Base-by-base conservation (phyloP, 2,797 vertebrate genomes). In the Phalloptychus januarius region DNA sequence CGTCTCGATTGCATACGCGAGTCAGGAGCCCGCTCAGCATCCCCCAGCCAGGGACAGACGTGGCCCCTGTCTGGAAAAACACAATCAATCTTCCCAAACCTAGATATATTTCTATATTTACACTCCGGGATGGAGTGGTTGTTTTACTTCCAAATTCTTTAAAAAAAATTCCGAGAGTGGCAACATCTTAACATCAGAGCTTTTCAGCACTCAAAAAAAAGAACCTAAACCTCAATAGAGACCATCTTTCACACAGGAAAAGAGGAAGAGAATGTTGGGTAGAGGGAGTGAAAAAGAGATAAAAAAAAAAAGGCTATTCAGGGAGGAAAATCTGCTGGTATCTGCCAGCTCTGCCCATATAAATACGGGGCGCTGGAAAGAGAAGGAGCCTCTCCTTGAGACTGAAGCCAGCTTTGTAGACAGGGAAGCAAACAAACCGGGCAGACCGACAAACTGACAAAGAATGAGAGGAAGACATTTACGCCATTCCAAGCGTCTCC, bases 1-100 rank as follows among this genome's bases (percentile, higher is more conserved):
- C 87, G 92, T 89, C 92, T 93, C 78, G n/a, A 81, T 75, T 85
- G 83, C 92, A 91, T 90, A 87, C 73, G 81, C 77, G 45, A 80
- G 79, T 72, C 40, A 20, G 54, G 81, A 83, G 73, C 74, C 75
- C 76, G 79, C 79, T 79, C 63, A 72, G 56, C 85, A 86, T 85
- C 85, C 91, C 89, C 91, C 83, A 85, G 40, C 77, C 15, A n/a
- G 63, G 23, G 23, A 70, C 77, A 65, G 76, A 72, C 54, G 40
- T 79, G 83, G 77, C 74, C 83, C 61, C 77, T 38, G 74, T 88
- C 77, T 89, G 81, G 80, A 84, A 79, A 83, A 86, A 83, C 48
- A 81, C 76, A 74, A 72, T 36, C 71, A 44, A 76, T 69, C 58
- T 67, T 72, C 20, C 18, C 13, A 58, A 71, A 82, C 56, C 40